These are phyloP conservation scores for Anticlea derivata DNA, from an alignment of 2,888 invertebrate genomes.

Conservation along the genomic window DNA sequence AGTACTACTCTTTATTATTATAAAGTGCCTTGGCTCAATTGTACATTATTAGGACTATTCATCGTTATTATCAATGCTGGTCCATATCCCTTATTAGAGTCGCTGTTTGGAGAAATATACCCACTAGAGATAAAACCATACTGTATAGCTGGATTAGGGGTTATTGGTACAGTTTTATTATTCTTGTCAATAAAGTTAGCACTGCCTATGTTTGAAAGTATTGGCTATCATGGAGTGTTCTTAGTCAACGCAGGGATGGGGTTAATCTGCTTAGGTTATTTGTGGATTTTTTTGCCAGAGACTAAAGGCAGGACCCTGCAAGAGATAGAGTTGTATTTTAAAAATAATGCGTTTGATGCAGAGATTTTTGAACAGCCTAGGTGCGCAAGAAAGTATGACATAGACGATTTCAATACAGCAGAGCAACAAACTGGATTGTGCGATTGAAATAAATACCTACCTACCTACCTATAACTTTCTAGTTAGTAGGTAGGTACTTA, in stretches of 20 bases:
- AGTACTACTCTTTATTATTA: slow-evolving; percentile 30
- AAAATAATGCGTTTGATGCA: slow-evolving; percentile 30
- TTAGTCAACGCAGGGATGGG: slow-evolving; percentile 35
- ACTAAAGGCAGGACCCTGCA: slow-evolving; percentile 45
- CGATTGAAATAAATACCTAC: no score
- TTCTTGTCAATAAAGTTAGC: slow-evolving; percentile 40
- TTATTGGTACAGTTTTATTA: slow-evolving; percentile 29
- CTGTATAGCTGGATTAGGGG: slow-evolving; percentile 32
- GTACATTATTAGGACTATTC: slow-evolving; percentile 37
- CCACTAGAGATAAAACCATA: slow-evolving; percentile 43
- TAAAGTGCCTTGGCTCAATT: slow-evolving; percentile 26
- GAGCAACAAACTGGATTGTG: no score
- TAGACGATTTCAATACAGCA: no score
- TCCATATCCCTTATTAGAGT: slow-evolving; percentile 42
- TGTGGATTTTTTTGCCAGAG: slow-evolving; percentile 44
- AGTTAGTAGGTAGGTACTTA: no score
- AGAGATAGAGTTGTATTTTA: slow-evolving; percentile 45
- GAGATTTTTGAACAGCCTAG: no score
- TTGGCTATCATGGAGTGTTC: slow-evolving; percentile 45
- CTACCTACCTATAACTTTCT: no score
- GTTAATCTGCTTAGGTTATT: slow-evolving; percentile 35
- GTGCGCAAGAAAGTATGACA: no score
- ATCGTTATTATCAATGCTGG: slow-evolving; percentile 38
- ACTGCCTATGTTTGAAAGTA: slow-evolving; percentile 30
- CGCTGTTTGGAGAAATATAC: slow-evolving; percentile 40